These are phyloP conservation scores for Tonatia bakeri DNA, from an alignment of 2,113 vertebrate species.

Conservation along the genomic window DNA sequence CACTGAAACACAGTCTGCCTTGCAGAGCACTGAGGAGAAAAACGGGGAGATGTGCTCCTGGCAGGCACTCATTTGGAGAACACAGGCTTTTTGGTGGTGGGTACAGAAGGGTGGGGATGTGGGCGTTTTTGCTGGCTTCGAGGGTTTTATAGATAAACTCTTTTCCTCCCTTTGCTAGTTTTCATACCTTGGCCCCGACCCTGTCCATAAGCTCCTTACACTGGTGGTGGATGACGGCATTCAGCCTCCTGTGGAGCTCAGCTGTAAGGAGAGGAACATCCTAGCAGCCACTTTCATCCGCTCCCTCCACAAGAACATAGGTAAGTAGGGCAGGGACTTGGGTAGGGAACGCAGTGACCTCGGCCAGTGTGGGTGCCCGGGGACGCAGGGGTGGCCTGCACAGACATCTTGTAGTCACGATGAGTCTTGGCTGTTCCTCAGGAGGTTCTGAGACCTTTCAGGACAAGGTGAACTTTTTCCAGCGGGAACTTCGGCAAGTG, in stretches of 20 bases:
- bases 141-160: constrained; percentile 51
- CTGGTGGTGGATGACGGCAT: constrained; percentile 98
- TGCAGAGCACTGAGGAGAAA: not conserved
- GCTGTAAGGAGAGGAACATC: constrained; percentile 98
- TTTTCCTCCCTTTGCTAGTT: constrained; percentile 84
- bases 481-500: constrained; percentile 94
- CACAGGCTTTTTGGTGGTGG: not conserved
- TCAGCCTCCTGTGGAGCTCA: constrained; percentile 97
- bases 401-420: not conserved
- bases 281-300: constrained; percentile 98
- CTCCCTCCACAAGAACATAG: constrained; percentile 98
- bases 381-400: not conserved
- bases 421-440: constrained; percentile 69
- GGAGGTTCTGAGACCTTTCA: constrained; percentile 99
- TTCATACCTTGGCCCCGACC: constrained; percentile 95
- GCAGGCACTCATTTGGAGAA: not conserved
- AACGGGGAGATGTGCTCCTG: not conserved
- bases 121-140: constrained; percentile 37
- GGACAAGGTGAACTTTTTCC: constrained; percentile 98
- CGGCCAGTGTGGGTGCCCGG: too few relatives aligned
- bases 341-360: not conserved
- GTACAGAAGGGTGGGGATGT: not conserved
- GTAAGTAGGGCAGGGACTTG: constrained; percentile 77
- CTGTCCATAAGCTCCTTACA: constrained; percentile 94
- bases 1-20: not conserved